Base-by-base conservation (phyloP, 1,140 invertebrate species). In the Ctenoplectra terminalis region DNA sequence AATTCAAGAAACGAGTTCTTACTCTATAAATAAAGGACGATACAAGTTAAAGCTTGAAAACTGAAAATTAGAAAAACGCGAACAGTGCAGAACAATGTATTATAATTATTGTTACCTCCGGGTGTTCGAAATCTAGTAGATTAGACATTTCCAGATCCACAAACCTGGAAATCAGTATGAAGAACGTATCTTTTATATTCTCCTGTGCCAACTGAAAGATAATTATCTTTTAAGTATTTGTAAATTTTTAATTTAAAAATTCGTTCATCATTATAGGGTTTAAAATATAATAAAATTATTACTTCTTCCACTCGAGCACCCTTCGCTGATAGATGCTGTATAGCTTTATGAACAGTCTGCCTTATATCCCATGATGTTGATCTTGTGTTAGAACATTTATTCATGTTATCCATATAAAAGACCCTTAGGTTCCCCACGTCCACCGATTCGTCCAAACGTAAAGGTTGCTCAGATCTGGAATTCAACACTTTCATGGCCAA, bases 371-470 rank as follows among this genome's bases (percentile, higher is more conserved):
- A 73, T 60, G 95, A 85, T 9, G 96, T 94, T 1, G 91, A 86
- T 9, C 93, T 90, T 4, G 95, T 66, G 0, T 95, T 91, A 0
- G 94, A 84, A 8, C 95, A 92, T 6, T 92, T 93, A 9, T 95
- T 94, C 78, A 96, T 94, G 87, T 95, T 94, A 81, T 95, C 94
- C 91, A 96, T 95, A 84, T 96, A 97, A 88, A 94, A 96, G 48
- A 96, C 94, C 85, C 95, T 95, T 1, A 98, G 74, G 20, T 95
- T 92, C 1, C 91, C 93, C 1, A 98, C 37, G 87, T 97, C 94
- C 0, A 96, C 93, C 0, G 89, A 82, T 9, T 90, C 82, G 69
- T 95, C 93, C 26, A 96, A 84, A 40, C 92, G 93, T 4, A 95
- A 86, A 77, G 93, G 91, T 20, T 76, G 74, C 4, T 89, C 83